Evolutionary conservation across 2,888 invertebrate genomes (phyloP).

Genomic region (Hyppa rectilinea): DNA sequence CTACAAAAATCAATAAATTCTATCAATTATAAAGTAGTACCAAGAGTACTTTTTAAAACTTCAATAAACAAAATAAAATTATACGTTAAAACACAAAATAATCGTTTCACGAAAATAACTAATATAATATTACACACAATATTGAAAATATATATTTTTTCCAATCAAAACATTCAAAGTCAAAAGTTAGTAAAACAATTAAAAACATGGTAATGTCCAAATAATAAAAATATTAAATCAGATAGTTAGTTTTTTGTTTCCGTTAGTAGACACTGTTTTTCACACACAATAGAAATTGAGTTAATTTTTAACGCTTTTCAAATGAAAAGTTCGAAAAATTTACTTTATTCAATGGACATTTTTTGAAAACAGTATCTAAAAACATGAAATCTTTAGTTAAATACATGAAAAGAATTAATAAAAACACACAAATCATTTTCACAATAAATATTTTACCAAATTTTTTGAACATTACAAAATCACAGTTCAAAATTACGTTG

Average conservation of each 20-base stretch:
- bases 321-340: background rate
- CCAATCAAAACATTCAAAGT: slow-evolving; percentile 55
- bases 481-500: slow-evolving; percentile 89
- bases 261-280: slow-evolving; percentile 51
- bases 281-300: background rate
- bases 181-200: slow-evolving; percentile 61
- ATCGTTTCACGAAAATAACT: slow-evolving; percentile 87
- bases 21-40: slow-evolving; percentile 33
- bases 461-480: slow-evolving; percentile 87
- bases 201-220: slow-evolving; percentile 61
- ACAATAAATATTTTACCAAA: slow-evolving; percentile 67
- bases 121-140: slow-evolving; percentile 51
- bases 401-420: slow-evolving; percentile 52
- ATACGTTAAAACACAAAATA: slow-evolving; percentile 71
- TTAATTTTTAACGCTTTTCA: background rate
- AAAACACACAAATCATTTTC: slow-evolving; percentile 69
- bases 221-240: slow-evolving; percentile 41
- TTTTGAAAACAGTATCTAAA: slow-evolving; percentile 46
- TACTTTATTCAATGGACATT: background rate
- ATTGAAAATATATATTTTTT: slow-evolving; percentile 35
- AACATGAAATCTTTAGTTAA: slow-evolving; percentile 32
- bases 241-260: slow-evolving; percentile 19
- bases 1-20: slow-evolving; percentile 36
- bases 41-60: slow-evolving; percentile 20
- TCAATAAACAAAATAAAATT: slow-evolving; percentile 55